phyloP scores from a whole-genome alignment of 2,113 vertebrate species.

The Oplegnathus fasciatus region DNA sequence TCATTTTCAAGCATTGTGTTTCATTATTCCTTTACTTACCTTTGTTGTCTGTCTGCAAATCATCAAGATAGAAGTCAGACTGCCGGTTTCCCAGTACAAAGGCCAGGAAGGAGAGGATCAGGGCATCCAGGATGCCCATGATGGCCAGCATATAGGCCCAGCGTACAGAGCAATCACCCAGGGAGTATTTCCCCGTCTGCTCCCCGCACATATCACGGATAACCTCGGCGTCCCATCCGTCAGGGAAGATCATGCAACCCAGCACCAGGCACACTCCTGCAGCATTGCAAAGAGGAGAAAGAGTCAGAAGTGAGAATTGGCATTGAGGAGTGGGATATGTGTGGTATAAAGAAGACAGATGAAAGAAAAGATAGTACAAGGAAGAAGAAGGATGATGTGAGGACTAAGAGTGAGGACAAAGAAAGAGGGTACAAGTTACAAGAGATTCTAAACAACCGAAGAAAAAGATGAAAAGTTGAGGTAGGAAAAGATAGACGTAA shows the following conservation, averaged over 20 bases:
- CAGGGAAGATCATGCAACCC: constrained; percentile 98
- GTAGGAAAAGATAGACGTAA: neutral
- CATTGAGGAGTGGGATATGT: neutral
- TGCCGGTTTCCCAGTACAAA: constrained; percentile 98
- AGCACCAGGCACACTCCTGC: constrained; percentile 96
- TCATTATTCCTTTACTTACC: constrained; percentile 78
- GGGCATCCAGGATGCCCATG: constrained; percentile 96
- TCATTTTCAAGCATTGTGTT: neutral
- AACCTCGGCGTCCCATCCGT: constrained; percentile 97
- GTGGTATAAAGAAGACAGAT: neutral
- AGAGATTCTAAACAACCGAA: neutral
- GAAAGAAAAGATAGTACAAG: neutral
- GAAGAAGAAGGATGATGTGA: no score
- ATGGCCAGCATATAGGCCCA: constrained; percentile 98
- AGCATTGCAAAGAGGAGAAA: constrained; percentile 39
- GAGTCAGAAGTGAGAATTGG: neutral
- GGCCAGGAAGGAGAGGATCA: constrained; percentile 97
- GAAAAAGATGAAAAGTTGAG: neutral
- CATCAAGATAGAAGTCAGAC: constrained; percentile 95
- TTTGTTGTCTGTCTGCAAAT: constrained; percentile 96
- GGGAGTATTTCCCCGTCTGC: constrained; percentile 94
- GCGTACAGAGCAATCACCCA: constrained; percentile 95
- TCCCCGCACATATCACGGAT: constrained; percentile 97
- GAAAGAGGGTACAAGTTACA: neutral
- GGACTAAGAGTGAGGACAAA: neutral